Percentiles rank a stretch among this genome's conserved stretches.
These are phyloP conservation scores for Bombus cullumanus DNA, from an alignment of 1,140 invertebrate genomes.

Conservation along the genomic window DNA sequence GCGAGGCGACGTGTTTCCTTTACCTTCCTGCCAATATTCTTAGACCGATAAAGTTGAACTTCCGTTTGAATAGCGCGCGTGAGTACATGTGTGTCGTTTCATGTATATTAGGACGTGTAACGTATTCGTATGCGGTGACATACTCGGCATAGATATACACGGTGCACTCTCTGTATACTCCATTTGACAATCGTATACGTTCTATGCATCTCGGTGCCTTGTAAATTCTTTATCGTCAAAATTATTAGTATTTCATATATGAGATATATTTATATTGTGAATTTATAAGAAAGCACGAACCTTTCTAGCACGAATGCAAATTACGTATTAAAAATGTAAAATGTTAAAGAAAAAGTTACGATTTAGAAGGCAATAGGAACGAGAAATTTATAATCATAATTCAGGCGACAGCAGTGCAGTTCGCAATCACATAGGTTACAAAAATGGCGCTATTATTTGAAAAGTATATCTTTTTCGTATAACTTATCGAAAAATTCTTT, in stretches of 20 bases:
- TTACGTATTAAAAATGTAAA: background rate
- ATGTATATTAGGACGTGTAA: background rate
- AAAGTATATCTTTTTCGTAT: background rate
- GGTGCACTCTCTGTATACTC: background rate
- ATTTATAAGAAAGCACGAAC: background rate
- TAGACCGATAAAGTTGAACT: slow-evolving; percentile 26
- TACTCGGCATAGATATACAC: background rate
- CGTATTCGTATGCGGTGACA: slow-evolving; percentile 15
- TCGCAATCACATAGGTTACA: background rate
- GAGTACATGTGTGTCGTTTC: background rate
- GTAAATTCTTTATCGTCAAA: background rate
- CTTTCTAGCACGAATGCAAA: background rate
- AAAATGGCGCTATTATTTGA: background rate
- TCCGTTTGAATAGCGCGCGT: slow-evolving; percentile 24
- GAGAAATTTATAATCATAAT: background rate
- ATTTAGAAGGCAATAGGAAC: no score
- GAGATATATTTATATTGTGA: background rate
- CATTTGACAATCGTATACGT: background rate
- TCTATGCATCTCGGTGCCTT: background rate
- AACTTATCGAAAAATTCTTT: no score
- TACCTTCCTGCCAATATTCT: slow-evolving; percentile 16
- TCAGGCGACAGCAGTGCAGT: background rate
- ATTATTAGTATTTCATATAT: background rate
- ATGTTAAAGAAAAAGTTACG: background rate
- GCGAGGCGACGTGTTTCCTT: slow-evolving; percentile 40